Evolutionary conservation across 2,113 vertebrate species (phyloP), one percentile per base, ranked within the genome.

Genomic region (Rhizomys pruinosus): DNA sequence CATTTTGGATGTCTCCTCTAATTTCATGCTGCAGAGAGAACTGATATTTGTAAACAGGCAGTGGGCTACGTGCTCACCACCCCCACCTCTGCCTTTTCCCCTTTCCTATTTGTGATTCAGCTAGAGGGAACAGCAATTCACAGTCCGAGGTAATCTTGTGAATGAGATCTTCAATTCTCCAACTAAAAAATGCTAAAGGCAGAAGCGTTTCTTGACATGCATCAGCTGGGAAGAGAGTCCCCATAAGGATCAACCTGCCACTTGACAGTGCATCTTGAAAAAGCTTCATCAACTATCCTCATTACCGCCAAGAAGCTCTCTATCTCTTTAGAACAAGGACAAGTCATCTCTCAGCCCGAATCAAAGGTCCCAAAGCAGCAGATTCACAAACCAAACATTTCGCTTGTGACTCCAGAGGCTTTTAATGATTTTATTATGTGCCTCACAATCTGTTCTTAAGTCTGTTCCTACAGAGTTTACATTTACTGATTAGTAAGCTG

Each of bases 381-480:
- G 76, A 96, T 82, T 96, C 20, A 87, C 32, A 97, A 25, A 79
- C 59, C 82, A 84, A 87, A 97, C 95, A 96, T 84, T 93, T 93
- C 15, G 1, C 94, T 97, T 97, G 96, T 96, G 55, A 97, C 93
- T 97, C 90, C 2, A 20, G 86, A 96, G 87, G 59, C 64, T 97
- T 97, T 92, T 81, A 97, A 92, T 42, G 66, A 94, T 97, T 97
- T 95, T 59, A 96, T 97, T 0, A 68, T 91, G 77, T 94, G 89
- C 66, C 78, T 97, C 76, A 94, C 97, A 98, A 97, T 92, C 96
- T 97, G 97, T 97, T 97, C 91, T 81, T 64, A 97, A 97, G 96
- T 97, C 96, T 97, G 93, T 96, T 97, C 89, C 64, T 87, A 77
- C 81, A 79, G 20, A 64, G 37, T 34, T 96, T 97, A 81, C 5